Evolutionary conservation across 2,888 invertebrate species (phyloP).

Genomic region (Lordiphosa andalusiaca): DNA sequence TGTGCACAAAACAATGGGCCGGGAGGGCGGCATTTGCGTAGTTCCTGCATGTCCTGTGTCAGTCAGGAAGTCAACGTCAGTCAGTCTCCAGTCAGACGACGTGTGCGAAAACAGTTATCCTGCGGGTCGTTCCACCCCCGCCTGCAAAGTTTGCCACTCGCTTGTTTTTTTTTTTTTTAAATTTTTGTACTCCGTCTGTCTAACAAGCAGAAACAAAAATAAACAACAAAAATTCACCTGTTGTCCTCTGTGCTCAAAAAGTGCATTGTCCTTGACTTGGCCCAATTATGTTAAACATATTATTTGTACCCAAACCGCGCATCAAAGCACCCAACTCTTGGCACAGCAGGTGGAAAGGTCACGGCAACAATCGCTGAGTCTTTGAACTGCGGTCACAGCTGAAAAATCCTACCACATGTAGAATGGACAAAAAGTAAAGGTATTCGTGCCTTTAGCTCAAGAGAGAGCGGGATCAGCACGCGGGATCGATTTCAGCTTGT

Average conservation of each 20-base stretch:
- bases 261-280: conserved; percentile 24
- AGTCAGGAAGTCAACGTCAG: conserved; percentile 64
- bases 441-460: too few relatives aligned
- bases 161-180: too few relatives aligned
- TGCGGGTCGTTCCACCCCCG: conserved; percentile 5
- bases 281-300: conserved; percentile 51
- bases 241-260: conserved; percentile 30
- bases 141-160: too few relatives aligned
- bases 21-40: conserved; percentile 19
- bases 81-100: conserved; percentile 46
- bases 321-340: conserved; percentile 19
- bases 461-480: too few relatives aligned
- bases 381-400: conserved; percentile 30
- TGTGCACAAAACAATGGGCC: conserved; percentile 16
- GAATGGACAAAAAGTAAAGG: too few relatives aligned
- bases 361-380: conserved; percentile 6
- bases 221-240: conserved; percentile 50
- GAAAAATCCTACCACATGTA: conserved; percentile 15
- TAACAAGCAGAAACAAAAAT: conserved; percentile 6
- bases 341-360: conserved; percentile 51
- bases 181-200: neutral
- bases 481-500: too few relatives aligned
- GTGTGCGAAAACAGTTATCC: conserved; percentile 60
- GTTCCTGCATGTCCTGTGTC: conserved; percentile 46
- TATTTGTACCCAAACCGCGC: conserved; percentile 43